A percentile compares a stretch with the other conserved stretches of the same genome.
These are phyloP conservation scores for Neoniphon sammara DNA, from an alignment of 2,797 vertebrate genomes.

Conservation along the genomic window DNA sequence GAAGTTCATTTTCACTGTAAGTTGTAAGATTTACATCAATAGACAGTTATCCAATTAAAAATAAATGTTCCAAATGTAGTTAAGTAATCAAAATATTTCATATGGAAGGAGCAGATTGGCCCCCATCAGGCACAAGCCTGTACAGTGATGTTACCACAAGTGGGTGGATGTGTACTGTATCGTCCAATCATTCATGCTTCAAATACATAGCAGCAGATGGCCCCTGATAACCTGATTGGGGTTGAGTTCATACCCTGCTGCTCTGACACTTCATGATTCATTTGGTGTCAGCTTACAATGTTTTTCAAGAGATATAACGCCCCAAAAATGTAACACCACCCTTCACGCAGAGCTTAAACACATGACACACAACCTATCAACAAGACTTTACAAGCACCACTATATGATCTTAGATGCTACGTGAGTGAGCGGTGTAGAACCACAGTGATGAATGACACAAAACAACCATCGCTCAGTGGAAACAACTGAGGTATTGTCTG, in stretches of 20 bases:
- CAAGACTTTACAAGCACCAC: background rate
- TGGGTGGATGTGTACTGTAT: constrained; percentile 5
- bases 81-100: background rate
- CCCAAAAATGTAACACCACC: background rate
- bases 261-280: background rate
- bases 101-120: background rate
- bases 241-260: background rate
- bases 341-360: background rate
- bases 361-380: background rate
- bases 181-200: constrained; percentile 33
- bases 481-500: constrained; percentile 11
- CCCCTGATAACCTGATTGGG: constrained; percentile 40
- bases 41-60: constrained; percentile 23
- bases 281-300: background rate
- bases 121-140: background rate
- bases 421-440: background rate
- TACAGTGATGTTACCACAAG: constrained; percentile 29
- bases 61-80: constrained; percentile 10
- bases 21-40: constrained; percentile 23
- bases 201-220: constrained; percentile 52
- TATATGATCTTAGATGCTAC: background rate
- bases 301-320: too few relatives aligned
- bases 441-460: background rate
- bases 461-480: constrained; percentile 4
- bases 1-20: constrained; percentile 22